Evolutionary conservation across 2,888 invertebrate species (phyloP).

Genomic region (Marronus borbonicus): DNA sequence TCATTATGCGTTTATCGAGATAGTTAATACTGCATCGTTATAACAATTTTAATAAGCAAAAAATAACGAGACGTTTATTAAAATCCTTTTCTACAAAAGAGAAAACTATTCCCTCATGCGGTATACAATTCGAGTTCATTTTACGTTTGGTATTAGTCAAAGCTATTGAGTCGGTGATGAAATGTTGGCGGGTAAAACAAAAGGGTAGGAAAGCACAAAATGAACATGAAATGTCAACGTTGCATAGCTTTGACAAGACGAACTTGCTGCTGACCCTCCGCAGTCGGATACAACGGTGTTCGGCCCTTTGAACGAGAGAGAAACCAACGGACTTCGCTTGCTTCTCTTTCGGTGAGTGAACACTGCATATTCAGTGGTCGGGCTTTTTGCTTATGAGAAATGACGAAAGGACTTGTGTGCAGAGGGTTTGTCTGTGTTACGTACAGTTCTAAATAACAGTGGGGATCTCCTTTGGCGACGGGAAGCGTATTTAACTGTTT

Average conservation of each 20-base stretch:
- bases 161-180: neutral
- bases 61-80: neutral
- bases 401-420: neutral
- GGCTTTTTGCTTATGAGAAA: constrained; percentile 9
- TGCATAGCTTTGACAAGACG: neutral
- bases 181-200: constrained; percentile 5
- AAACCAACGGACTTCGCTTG: constrained; percentile 8
- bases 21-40: neutral
- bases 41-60: constrained; percentile 8
- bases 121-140: constrained; percentile 2
- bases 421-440: neutral
- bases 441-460: neutral
- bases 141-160: neutral
- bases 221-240: constrained; percentile 18
- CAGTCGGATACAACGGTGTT: neutral
- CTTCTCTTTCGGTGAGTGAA: neutral
- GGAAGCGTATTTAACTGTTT: no score
- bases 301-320: neutral
- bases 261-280: constrained; percentile 9
- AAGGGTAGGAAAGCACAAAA: neutral
- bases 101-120: no score
- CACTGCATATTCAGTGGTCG: constrained; percentile 2
- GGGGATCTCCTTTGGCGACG: no score
- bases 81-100: no score
- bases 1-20: neutral